Conservation (phyloP, 2,113 vertebrate species). For the Galemys pyrenaicus region DNA sequence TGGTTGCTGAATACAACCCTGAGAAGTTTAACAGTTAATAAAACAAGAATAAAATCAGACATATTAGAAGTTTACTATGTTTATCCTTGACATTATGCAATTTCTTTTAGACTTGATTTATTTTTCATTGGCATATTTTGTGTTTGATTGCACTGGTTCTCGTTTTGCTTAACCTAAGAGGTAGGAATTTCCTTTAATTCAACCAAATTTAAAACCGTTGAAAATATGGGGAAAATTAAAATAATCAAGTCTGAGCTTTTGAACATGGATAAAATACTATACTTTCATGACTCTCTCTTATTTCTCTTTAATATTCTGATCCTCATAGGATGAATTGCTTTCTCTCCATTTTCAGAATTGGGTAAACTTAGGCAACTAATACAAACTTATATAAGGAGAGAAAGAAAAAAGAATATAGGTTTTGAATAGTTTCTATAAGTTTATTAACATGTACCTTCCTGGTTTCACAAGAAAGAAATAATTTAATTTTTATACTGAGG, state of each 20-base stretch:
- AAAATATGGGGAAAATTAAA: not conserved
- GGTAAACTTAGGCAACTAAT: too few species aligned
- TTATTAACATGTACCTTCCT: not conserved
- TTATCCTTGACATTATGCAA: not conserved
- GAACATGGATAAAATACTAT: too few species aligned
- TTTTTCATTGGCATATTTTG: not conserved
- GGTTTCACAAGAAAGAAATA: not conserved
- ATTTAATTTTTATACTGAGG: not conserved
- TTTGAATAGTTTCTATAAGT: not conserved
- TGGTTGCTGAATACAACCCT: not conserved
- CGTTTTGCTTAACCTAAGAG: not conserved
- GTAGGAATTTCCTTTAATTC: not conserved
- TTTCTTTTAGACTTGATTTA: slow-evolving; percentile 7
- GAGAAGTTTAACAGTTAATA: not conserved
- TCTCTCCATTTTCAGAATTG: too few species aligned
- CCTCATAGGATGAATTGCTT: too few species aligned
- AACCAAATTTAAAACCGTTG: not conserved
- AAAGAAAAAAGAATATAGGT: not conserved
- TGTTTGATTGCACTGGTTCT: not conserved
- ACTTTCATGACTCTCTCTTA: too few species aligned
- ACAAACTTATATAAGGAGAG: not conserved
- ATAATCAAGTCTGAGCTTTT: not conserved
- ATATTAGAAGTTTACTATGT: not conserved
- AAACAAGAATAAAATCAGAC: not conserved
- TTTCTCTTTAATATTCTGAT: too few species aligned